phyloP scores from a whole-genome alignment of 1,140 invertebrate species.

The Platorchestia sp. region DNA sequence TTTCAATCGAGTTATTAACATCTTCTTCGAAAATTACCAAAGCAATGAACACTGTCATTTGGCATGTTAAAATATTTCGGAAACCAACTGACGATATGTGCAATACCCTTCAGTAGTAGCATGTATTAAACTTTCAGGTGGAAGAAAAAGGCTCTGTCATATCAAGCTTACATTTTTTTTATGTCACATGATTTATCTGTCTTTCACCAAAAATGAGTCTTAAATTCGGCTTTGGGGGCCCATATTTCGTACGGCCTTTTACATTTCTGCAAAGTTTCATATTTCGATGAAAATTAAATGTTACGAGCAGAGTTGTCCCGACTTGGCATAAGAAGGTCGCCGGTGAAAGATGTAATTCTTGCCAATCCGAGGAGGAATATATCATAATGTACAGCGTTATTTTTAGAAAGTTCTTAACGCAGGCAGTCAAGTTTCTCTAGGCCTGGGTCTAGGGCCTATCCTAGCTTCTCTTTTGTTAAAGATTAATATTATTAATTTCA shows the following conservation, averaged over 20 bases:
- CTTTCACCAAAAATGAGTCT: neutral
- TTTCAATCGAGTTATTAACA: too few relatives aligned
- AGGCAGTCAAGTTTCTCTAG: neutral
- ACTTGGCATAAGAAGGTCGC: neutral
- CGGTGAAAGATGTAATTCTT: neutral
- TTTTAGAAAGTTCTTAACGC: neutral
- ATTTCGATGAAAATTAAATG: neutral
- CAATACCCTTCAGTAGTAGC: neutral
- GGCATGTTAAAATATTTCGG: too few relatives aligned
- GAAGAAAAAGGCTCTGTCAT: too few relatives aligned
- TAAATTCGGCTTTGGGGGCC: neutral
- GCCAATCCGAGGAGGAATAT: neutral
- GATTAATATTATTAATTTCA: too few relatives aligned
- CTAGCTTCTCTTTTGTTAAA: too few relatives aligned
- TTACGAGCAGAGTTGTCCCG: neutral
- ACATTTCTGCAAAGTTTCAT: neutral
- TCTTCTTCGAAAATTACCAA: neutral
- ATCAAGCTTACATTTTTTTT: too few relatives aligned
- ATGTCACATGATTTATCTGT: neutral
- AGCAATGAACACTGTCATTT: neutral
- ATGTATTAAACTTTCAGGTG: neutral
- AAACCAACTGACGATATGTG: too few relatives aligned
- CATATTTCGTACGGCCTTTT: neutral
- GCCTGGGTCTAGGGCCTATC: too few relatives aligned
- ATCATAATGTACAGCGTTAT: neutral